These are phyloP conservation scores for Marcusenius ussheri DNA, from an alignment of 2,113 vertebrate species.

Conservation along the genomic window DNA sequence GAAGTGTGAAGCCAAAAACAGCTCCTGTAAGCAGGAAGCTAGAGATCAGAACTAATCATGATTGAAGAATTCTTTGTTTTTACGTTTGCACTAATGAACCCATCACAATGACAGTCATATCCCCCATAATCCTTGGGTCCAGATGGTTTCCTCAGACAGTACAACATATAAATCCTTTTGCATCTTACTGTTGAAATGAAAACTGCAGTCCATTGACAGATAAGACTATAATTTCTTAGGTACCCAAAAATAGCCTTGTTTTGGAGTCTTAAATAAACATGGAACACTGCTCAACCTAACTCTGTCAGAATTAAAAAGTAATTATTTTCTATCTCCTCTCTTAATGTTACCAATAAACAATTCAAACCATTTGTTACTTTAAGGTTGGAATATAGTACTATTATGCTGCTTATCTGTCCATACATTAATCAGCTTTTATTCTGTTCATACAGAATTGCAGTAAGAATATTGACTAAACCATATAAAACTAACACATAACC, in stretches of 20 bases:
- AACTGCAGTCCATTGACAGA: not conserved
- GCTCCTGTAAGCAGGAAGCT: not conserved
- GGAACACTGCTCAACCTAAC: not conserved
- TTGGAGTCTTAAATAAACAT: not conserved
- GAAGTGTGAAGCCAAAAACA: not conserved
- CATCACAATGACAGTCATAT: constrained; percentile 4
- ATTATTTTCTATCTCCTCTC: not conserved
- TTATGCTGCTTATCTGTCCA: not conserved
- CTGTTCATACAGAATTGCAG: not conserved
- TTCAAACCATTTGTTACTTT: not conserved
- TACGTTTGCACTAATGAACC: not conserved
- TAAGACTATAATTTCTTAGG: not conserved
- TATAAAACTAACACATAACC: not conserved
- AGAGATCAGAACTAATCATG: not conserved
- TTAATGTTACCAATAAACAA: not conserved
- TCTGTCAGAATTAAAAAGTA: not conserved
- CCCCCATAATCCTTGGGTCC: constrained; percentile 4
- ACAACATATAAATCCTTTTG: not conserved
- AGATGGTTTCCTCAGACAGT: constrained; percentile 4
- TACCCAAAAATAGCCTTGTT: not conserved
- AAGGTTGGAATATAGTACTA: not conserved
- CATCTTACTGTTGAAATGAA: not conserved
- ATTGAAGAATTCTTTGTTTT: not conserved
- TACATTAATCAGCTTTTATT: not conserved
- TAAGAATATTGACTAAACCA: not conserved